Evolutionary conservation across 2,113 vertebrate species (phyloP).

Genomic region (Tupaia chinensis): DNA sequence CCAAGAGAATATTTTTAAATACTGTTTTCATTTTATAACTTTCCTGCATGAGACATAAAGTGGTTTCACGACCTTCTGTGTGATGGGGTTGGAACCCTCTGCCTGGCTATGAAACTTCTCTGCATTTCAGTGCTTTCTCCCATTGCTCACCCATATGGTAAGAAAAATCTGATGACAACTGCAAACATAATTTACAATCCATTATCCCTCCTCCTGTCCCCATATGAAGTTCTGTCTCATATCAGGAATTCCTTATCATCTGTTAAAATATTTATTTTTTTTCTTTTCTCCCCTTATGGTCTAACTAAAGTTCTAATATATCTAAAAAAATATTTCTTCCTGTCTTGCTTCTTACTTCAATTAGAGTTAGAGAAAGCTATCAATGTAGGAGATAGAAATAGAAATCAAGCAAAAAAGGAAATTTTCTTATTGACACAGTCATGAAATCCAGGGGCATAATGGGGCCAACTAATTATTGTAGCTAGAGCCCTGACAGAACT

Average conservation of each 20-base stretch:
- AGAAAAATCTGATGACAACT: neutral
- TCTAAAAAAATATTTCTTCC: neutral
- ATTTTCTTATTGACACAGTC: neutral
- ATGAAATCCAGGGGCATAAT: neutral
- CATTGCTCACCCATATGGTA: neutral
- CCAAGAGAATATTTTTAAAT: neutral
- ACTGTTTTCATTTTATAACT: neutral
- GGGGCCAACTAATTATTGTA: neutral
- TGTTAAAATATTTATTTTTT: neutral
- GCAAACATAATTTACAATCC: neutral
- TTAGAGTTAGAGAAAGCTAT: neutral
- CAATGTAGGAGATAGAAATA: neutral
- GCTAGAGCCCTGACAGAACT: neutral
- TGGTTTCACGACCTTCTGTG: neutral
- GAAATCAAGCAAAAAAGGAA: neutral
- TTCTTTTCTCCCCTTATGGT: neutral
- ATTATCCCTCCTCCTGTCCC: accelerated
- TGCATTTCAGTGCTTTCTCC: neutral
- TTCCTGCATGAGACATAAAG: neutral
- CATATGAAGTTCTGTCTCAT: neutral
- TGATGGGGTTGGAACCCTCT: neutral
- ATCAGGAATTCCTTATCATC: neutral
- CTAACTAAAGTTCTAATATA: neutral
- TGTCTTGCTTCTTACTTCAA: neutral
- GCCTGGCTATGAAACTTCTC: neutral